phyloP scores from a whole-genome alignment of 1,140 invertebrate species.

The Aplysia californica region DNA sequence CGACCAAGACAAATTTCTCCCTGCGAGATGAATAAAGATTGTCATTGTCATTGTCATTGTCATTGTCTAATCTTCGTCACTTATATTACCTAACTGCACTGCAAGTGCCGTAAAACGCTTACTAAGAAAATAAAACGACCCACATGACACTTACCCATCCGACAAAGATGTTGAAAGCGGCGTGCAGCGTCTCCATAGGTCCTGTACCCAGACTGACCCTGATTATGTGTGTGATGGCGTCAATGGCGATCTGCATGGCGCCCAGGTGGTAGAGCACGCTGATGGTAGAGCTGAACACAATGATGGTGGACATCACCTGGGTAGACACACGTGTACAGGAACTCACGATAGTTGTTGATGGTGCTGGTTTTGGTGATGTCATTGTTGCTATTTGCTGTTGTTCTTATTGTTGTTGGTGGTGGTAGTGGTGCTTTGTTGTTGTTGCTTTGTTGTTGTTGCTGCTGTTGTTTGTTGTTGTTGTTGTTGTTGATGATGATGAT shows the following conservation, averaged over 20 bases:
- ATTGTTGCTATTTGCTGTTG: background rate
- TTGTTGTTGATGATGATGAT: background rate
- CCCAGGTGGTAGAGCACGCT: conserved; percentile 62
- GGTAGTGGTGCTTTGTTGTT: background rate
- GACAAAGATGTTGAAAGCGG: conserved; percentile 62
- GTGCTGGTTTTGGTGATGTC: background rate
- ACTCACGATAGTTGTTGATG: background rate
- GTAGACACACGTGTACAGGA: background rate
- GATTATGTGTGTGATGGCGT: conserved; percentile 42
- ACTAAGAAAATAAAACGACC: too few relatives aligned
- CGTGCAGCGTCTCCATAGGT: conserved; percentile 60
- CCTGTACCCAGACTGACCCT: conserved; percentile 55
- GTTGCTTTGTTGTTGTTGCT: background rate
- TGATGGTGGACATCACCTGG: conserved; percentile 59
- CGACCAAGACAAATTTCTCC: too few relatives aligned
- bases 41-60: too few relatives aligned
- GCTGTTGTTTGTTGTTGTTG: background rate
- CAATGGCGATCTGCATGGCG: conserved; percentile 57
- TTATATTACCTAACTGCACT: too few relatives aligned
- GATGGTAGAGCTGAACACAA: conserved; percentile 61
- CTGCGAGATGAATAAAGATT: too few relatives aligned
- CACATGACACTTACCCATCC: conserved; percentile 40
- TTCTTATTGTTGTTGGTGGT: background rate
- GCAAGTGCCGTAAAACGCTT: too few relatives aligned
- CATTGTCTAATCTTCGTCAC: too few relatives aligned